Conservation (phyloP, 2,113 vertebrate species). For the Zootoca vivipara region DNA sequence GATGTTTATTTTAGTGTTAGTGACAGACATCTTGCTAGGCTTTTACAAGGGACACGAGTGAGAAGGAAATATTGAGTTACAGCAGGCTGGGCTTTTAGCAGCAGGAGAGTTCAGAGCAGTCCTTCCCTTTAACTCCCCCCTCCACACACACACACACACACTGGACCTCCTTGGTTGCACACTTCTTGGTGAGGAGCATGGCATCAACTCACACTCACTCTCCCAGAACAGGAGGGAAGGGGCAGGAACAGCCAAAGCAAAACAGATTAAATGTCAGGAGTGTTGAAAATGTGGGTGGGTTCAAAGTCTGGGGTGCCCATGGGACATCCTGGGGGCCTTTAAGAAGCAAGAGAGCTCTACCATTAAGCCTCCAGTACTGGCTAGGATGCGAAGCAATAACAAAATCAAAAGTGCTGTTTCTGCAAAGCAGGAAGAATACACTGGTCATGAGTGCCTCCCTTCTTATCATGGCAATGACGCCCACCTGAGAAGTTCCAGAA, state of each 20-base stretch:
- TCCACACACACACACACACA: not conserved
- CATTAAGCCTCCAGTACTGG: not conserved
- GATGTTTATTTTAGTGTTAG: slow-evolving; percentile 44
- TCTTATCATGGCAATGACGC: too few species aligned
- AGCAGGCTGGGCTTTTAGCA: slow-evolving; percentile 5
- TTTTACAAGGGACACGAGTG: slow-evolving; percentile 10
- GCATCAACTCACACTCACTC: not conserved
- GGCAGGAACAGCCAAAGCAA: not conserved
- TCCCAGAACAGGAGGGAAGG: not conserved
- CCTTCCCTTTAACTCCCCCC: not conserved
- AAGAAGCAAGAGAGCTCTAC: not conserved
- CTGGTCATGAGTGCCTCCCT: too few species aligned
- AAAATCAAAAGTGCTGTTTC: not conserved
- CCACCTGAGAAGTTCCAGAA: too few species aligned
- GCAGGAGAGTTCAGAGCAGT: not conserved
- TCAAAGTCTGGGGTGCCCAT: not conserved
- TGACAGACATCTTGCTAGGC: slow-evolving; percentile 30
- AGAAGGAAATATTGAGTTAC: slow-evolving; percentile 32
- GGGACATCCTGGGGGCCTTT: not conserved
- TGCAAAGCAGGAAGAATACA: not conserved
- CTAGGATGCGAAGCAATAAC: not conserved
- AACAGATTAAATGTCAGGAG: not conserved
- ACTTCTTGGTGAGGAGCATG: not conserved
- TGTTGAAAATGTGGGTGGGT: not conserved
- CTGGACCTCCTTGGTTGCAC: not conserved